These are phyloP conservation scores for Himalopsyche phryganea DNA, from an alignment of 1,140 invertebrate species.

Conservation along the genomic window DNA sequence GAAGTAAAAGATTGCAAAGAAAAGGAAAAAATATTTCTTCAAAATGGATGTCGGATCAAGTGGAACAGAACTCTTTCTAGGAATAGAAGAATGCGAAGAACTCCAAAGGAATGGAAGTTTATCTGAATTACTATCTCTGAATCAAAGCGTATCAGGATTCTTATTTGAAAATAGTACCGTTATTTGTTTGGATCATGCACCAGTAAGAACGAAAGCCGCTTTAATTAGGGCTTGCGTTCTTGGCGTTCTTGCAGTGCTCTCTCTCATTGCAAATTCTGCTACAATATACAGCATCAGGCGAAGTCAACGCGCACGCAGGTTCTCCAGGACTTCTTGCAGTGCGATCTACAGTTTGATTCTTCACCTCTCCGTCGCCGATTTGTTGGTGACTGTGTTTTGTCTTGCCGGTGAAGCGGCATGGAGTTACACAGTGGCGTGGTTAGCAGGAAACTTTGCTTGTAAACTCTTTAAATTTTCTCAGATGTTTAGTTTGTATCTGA, in stretches of 20 bases:
- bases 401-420: constrained; percentile 75
- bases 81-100: constrained; percentile 22
- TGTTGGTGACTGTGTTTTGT: constrained; percentile 77
- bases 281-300: constrained; percentile 72
- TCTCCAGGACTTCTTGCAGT: constrained; percentile 58
- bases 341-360: constrained; percentile 75
- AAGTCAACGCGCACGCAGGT: constrained; percentile 46
- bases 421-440: constrained; percentile 77
- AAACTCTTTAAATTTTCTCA: constrained; percentile 80
- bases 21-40: too few species aligned
- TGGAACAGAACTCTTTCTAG: constrained; percentile 12
- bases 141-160: not conserved
- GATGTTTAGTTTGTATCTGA: constrained; percentile 77
- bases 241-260: constrained; percentile 63
- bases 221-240: constrained; percentile 63
- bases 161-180: constrained; percentile 41
- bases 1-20: too few species aligned
- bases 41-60: constrained; percentile 29
- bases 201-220: constrained; percentile 55
- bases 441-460: constrained; percentile 71
- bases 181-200: constrained; percentile 61
- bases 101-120: not conserved
- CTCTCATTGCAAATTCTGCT: constrained; percentile 67
- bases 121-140: not conserved
- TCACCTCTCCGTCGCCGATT: constrained; percentile 71